Evolutionary conservation across 2,888 invertebrate genomes (phyloP).

Genomic region (Erebia epiphron): DNA sequence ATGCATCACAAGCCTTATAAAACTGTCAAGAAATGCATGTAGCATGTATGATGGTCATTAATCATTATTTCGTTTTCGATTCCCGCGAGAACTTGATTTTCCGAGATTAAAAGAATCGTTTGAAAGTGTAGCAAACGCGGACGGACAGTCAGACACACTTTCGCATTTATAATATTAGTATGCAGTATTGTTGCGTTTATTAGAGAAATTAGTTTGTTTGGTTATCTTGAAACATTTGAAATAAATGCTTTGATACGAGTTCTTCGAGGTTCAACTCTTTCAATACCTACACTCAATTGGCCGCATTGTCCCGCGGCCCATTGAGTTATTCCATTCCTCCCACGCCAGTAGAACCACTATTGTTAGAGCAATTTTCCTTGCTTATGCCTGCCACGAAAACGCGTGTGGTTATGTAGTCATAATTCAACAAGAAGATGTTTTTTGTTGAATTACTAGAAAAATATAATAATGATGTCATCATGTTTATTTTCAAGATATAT

Average conservation of each 20-base stretch:
- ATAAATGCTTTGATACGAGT: background rate
- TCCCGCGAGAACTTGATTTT: too few relatives aligned
- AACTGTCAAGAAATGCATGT: too few relatives aligned
- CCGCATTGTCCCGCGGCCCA: constrained; percentile 14
- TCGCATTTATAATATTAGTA: too few relatives aligned
- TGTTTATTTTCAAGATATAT: background rate
- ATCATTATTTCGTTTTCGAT: too few relatives aligned
- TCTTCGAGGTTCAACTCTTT: constrained; percentile 4
- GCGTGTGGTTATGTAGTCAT: constrained; percentile 7
- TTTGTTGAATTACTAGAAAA: background rate
- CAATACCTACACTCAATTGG: constrained; percentile 10
- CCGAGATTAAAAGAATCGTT: too few relatives aligned
- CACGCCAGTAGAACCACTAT: constrained; percentile 10
- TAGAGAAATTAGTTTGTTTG: too few relatives aligned
- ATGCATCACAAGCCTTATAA: too few relatives aligned
- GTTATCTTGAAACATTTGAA: background rate
- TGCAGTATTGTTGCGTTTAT: too few relatives aligned
- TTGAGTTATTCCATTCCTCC: constrained; percentile 7
- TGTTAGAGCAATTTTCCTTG: constrained; percentile 20
- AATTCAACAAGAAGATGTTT: too few relatives aligned
- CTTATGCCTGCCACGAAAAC: background rate
- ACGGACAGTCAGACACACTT: too few relatives aligned
- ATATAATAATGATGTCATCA: background rate
- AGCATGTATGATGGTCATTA: too few relatives aligned
- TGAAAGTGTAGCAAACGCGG: too few relatives aligned